phyloP scores from a whole-genome alignment of 2,797 vertebrate genomes.

The Tympanoctomys barrerae region DNA sequence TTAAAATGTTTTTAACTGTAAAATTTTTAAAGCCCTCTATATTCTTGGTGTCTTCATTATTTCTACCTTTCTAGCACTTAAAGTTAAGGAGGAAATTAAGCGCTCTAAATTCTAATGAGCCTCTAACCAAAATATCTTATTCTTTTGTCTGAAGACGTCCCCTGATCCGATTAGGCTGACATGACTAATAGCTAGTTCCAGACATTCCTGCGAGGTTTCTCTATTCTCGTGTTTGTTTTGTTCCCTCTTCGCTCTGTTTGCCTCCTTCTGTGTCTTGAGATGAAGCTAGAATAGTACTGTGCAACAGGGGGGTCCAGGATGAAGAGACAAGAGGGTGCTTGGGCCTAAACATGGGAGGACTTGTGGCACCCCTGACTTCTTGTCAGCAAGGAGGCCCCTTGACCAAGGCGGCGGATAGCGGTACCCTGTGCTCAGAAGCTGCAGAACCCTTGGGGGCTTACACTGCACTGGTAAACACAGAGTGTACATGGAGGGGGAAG shows the following conservation, averaged over 20 bases:
- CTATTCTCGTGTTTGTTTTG: not conserved
- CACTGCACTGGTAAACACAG: not conserved
- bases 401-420: not conserved
- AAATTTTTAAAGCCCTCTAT: not conserved
- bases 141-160: conserved; percentile 39
- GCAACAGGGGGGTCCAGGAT: not conserved
- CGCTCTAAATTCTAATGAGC: conserved; percentile 59
- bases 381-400: not conserved
- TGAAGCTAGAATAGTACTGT: not conserved
- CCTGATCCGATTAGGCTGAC: conserved; percentile 31
- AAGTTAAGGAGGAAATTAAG: conserved; percentile 53
- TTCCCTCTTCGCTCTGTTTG: not conserved
- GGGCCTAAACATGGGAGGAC: not conserved
- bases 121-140: not conserved
- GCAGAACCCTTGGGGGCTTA: not conserved
- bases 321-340: not conserved
- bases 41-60: conserved; percentile 14
- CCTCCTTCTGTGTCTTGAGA: not conserved
- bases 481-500: not conserved
- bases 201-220: not conserved
- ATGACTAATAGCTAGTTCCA: conserved; percentile 32
- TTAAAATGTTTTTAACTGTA: not conserved
- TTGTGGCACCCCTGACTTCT: not conserved
- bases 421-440: not conserved
- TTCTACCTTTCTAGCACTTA: conserved; percentile 55